Conservation (phyloP, 2,888 invertebrate genomes). For the Rhabditoides inermis region DNA sequence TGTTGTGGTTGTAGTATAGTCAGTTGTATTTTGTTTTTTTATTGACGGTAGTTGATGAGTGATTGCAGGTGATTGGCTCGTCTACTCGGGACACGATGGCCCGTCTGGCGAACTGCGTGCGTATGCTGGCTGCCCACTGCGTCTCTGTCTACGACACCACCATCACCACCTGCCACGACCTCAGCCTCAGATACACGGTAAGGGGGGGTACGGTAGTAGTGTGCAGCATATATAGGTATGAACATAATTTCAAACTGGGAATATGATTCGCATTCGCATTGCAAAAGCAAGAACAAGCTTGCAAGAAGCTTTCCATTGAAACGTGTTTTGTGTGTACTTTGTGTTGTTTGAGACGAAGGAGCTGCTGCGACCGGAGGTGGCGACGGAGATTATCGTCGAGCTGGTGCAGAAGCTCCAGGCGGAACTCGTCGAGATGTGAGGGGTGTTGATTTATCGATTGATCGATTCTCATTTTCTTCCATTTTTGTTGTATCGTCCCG, state of each 20-base stretch:
- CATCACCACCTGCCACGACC: conserved; percentile 75
- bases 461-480: too few relatives aligned
- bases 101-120: conserved; percentile 78
- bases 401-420: conserved; percentile 14
- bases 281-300: too few relatives aligned
- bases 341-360: conserved; percentile 15
- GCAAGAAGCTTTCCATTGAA: too few relatives aligned
- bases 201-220: background rate
- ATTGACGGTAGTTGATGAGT: background rate
- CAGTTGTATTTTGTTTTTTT: conserved; percentile 5
- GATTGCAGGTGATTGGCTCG: conserved; percentile 63
- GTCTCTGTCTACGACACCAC: conserved; percentile 86
- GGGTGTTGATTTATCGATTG: background rate
- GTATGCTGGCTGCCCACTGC: conserved; percentile 74
- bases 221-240: background rate
- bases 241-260: background rate
- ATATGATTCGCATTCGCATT: background rate
- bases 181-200: conserved; percentile 72
- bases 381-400: conserved; percentile 24
- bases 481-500: too few relatives aligned
- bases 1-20: too few relatives aligned
- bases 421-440: conserved; percentile 9
- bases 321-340: too few relatives aligned
- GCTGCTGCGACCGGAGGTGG: conserved; percentile 22
- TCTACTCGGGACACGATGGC: conserved; percentile 77